A percentile compares a stretch with the other conserved stretches of the same genome.
phyloP scores from a whole-genome alignment of 2,113 vertebrate genomes.

The Chaetodon auriga region DNA sequence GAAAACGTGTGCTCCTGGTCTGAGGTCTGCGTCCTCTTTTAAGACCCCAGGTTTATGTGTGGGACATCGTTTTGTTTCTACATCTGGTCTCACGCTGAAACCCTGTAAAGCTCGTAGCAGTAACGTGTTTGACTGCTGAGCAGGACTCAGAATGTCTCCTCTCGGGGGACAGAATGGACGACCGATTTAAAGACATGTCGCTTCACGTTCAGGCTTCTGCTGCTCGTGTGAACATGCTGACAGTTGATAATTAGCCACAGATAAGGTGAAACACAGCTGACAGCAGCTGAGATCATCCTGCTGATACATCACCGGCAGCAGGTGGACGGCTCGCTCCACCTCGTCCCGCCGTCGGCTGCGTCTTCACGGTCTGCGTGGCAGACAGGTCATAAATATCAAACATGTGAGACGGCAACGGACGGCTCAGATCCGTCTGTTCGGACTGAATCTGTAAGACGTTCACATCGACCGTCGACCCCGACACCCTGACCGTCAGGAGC shows the following conservation, averaged over 20 bases:
- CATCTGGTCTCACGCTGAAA: too few relatives aligned
- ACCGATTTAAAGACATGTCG: not conserved
- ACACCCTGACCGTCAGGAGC: not conserved
- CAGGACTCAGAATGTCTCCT: too few relatives aligned
- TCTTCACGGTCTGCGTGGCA: conserved; percentile 3
- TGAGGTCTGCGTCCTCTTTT: too few relatives aligned
- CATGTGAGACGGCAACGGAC: not conserved
- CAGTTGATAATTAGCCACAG: not conserved
- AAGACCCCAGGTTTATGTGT: too few relatives aligned
- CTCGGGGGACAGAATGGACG: not conserved
- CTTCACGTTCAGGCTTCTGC: not conserved
- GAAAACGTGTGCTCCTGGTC: too few relatives aligned
- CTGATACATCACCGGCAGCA: not conserved
- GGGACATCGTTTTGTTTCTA: too few relatives aligned
- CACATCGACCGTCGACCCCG: not conserved
- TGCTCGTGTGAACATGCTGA: not conserved
- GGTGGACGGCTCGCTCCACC: not conserved
- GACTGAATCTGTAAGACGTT: not conserved
- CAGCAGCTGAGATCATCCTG: not conserved
- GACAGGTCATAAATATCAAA: conserved; percentile 12
- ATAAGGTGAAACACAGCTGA: not conserved
- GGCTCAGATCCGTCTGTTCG: not conserved
- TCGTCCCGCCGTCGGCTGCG: not conserved
- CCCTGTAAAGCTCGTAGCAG: too few relatives aligned
- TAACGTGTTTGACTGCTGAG: too few relatives aligned